Evolutionary conservation across 1,140 invertebrate species (phyloP), one percentile per base, ranked within the genome.

Genomic region (Cydia amplana): DNA sequence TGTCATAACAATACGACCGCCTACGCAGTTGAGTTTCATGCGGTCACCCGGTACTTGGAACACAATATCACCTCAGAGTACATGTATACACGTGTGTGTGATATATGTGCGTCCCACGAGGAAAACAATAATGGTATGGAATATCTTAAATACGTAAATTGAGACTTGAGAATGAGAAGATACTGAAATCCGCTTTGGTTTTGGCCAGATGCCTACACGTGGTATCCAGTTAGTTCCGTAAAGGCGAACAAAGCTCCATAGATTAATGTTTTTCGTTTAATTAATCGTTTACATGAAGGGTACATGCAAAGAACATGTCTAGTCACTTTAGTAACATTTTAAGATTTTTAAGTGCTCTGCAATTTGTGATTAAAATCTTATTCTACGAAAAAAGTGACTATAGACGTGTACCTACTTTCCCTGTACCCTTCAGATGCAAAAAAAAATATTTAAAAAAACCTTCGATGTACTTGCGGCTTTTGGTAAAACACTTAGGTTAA

Each of bases 401-500:
- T n/a, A 28, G 28, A 28, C 28, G 28, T 28, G 28, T 28, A 28
- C 28, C 4, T 25, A 3, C 3, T 25, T 1, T 3, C 25, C 25
- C 4, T 28, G 4, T 28, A 1, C 25, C 25, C 3, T 25, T 25
- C 28, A 28, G 1, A 28, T 28, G 28, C 28, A 4, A 28, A 40
- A 9, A 40, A 0, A 10, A 1, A 9, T 40, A 10, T 40, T 40
- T 1, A 51, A 51, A 51, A 55, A 55, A 18, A 55, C 10, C 14
- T 49, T 49, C 10, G 6, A 49, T 49, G 75, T 65, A 73, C 75
- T 75, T 80, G 76, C 25, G 25, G 25, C 25, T 25, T 25, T 1
- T 28, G 4, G 78, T 79, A 76, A 80, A 72, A 73, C 80, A 28
- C 3, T 28, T 28, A 28, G 28, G 82, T 65, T 77, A 73, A 83